Evolutionary conservation across 2,888 invertebrate species (phyloP).

Genomic region (Palloptera scutellata): DNA sequence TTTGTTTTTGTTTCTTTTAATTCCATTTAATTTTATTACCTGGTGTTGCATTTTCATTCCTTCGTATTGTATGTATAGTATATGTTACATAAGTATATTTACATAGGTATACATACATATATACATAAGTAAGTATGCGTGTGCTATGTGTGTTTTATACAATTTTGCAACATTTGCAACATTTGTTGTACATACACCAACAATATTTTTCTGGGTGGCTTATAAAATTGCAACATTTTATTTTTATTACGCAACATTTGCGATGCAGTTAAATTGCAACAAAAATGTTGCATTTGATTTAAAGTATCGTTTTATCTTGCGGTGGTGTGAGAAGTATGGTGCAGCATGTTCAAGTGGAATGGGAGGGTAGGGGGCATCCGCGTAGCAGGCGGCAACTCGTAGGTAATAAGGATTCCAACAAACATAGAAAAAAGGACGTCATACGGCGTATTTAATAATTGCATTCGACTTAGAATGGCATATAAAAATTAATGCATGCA

Average conservation of each 20-base stretch:
- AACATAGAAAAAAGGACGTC: too few species aligned
- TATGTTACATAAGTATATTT: slow-evolving; percentile 1
- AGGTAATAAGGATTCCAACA: too few species aligned
- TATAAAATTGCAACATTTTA: slow-evolving; percentile 40
- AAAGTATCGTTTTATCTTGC: background rate
- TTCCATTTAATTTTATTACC: slow-evolving; percentile 32
- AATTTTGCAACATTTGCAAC: slow-evolving; percentile 24
- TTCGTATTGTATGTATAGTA: slow-evolving; percentile 1
- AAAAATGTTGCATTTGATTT: slow-evolving; percentile 31
- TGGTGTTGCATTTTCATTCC: slow-evolving; percentile 39
- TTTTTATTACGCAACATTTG: slow-evolving; percentile 35
- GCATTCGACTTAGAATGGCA: too few species aligned
- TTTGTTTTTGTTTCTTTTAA: slow-evolving; percentile 23
- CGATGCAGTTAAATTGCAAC: slow-evolving; percentile 28
- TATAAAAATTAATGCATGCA: too few species aligned
- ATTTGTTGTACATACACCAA: slow-evolving; percentile 10
- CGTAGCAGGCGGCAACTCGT: too few species aligned
- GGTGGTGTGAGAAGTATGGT: too few species aligned
- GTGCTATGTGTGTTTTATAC: slow-evolving; percentile 12
- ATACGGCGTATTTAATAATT: too few species aligned
- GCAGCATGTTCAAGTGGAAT: too few species aligned
- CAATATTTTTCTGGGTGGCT: background rate
- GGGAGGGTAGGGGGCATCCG: too few species aligned
- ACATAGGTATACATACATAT: slow-evolving; percentile 15
- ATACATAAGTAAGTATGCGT: slow-evolving; percentile 13